Evolutionary conservation across 2,888 invertebrate species (phyloP).

Genomic region (Auanema freiburgensis): DNA sequence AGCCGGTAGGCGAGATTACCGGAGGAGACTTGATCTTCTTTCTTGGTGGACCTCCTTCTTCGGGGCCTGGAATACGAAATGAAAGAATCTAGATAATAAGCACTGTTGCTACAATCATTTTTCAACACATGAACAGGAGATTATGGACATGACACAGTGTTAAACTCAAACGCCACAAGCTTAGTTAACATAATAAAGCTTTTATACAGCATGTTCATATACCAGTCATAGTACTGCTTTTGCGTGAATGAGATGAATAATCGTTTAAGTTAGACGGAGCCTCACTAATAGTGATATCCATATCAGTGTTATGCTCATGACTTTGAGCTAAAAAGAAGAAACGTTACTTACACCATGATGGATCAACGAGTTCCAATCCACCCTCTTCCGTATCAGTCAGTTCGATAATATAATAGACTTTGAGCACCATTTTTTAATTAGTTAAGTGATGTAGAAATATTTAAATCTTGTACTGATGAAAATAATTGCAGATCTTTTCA

Average conservation of each 20-base stretch:
- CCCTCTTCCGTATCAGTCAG: slow-evolving; percentile 63
- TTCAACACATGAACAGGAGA: slow-evolving; percentile 2
- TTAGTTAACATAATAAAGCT: not conserved
- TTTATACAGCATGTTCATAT: not conserved
- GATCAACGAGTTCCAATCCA: slow-evolving; percentile 64
- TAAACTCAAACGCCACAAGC: too few species aligned
- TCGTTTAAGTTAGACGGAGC: slow-evolving; percentile 62
- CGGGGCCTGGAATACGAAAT: slow-evolving; percentile 56
- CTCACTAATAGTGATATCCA: slow-evolving; percentile 51
- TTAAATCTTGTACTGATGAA: not conserved
- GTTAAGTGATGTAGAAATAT: not conserved
- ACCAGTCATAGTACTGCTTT: slow-evolving; percentile 40
- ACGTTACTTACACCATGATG: slow-evolving; percentile 62
- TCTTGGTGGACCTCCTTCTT: slow-evolving; percentile 64
- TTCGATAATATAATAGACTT: slow-evolving; percentile 61
- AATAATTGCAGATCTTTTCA: not conserved
- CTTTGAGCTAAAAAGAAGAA: slow-evolving; percentile 37
- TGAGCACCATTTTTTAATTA: slow-evolving; percentile 52
- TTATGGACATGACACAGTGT: too few species aligned
- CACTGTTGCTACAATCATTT: slow-evolving; percentile 1
- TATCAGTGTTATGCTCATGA: slow-evolving; percentile 42
- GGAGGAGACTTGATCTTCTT: slow-evolving; percentile 65
- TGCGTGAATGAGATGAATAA: slow-evolving; percentile 53
- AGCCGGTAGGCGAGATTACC: slow-evolving; percentile 64
- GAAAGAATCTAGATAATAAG: too few species aligned